These are phyloP conservation scores for Colinus virginianus DNA, from an alignment of 2,113 vertebrate species.

Conservation along the genomic window DNA sequence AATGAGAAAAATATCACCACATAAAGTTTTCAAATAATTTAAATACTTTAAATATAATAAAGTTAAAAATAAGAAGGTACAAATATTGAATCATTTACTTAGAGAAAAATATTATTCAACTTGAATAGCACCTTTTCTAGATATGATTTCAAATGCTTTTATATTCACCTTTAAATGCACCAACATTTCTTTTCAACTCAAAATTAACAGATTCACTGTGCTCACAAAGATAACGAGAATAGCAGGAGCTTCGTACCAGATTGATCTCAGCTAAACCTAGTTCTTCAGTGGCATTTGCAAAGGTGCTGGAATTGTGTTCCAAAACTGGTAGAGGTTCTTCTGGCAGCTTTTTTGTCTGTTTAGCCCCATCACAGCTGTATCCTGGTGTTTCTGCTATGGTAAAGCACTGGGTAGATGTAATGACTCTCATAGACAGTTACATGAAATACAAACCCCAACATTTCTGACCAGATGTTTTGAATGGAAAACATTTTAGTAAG, in stretches of 20 bases:
- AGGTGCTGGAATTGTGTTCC: background rate
- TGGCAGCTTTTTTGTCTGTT: background rate
- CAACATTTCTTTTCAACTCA: background rate
- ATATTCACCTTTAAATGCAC: background rate
- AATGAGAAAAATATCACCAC: background rate
- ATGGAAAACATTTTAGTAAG: background rate
- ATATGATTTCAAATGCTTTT: background rate
- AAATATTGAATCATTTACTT: background rate
- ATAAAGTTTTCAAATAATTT: background rate
- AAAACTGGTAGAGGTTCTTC: background rate
- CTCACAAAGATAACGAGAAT: background rate
- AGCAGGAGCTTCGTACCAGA: slow-evolving; percentile 51
- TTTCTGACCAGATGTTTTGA: background rate
- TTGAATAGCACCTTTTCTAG: background rate
- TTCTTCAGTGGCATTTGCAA: background rate
- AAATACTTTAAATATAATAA: background rate
- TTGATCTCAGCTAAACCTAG: background rate
- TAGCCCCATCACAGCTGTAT: background rate
- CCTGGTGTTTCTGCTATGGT: background rate
- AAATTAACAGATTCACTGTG: background rate
- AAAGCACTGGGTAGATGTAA: background rate
- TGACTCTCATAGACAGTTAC: background rate
- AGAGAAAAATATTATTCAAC: background rate
- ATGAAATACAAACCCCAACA: background rate
- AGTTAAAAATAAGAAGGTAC: background rate